These are phyloP conservation scores for Sebastes iracundus DNA, from an alignment of 2,797 vertebrate species.

Conservation along the genomic window DNA sequence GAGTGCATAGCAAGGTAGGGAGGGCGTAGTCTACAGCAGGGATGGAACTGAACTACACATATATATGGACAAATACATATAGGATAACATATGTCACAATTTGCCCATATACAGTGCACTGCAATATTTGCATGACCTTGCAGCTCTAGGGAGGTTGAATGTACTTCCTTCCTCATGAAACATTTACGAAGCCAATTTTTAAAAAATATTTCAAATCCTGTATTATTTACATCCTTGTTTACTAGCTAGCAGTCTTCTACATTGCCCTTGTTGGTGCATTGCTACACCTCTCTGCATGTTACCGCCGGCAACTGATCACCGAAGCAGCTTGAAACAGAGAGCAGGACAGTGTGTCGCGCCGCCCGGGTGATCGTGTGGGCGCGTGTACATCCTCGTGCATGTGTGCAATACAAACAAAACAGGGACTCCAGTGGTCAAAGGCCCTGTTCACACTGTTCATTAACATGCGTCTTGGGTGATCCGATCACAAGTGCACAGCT, in stretches of 20 bases:
- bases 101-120: neutral
- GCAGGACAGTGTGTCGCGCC: neutral
- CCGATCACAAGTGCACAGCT: neutral
- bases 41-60: neutral
- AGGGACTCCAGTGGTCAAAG: neutral
- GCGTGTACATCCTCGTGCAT: neutral
- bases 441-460: neutral
- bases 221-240: neutral
- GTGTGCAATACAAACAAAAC: neutral
- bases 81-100: neutral
- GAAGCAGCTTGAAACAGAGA: neutral
- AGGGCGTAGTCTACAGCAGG: neutral
- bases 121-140: neutral
- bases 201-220: neutral
- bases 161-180: neutral
- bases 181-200: neutral
- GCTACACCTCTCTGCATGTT: neutral
- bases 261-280: neutral
- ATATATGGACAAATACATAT: neutral
- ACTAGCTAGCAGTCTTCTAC: neutral
- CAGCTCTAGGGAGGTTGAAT: neutral
- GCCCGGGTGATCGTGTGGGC: neutral
- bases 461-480: neutral
- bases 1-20: constrained; percentile 32
- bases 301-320: neutral